Conservation (phyloP, 2,888 invertebrate species). For the Xanthorhoe designata region DNA sequence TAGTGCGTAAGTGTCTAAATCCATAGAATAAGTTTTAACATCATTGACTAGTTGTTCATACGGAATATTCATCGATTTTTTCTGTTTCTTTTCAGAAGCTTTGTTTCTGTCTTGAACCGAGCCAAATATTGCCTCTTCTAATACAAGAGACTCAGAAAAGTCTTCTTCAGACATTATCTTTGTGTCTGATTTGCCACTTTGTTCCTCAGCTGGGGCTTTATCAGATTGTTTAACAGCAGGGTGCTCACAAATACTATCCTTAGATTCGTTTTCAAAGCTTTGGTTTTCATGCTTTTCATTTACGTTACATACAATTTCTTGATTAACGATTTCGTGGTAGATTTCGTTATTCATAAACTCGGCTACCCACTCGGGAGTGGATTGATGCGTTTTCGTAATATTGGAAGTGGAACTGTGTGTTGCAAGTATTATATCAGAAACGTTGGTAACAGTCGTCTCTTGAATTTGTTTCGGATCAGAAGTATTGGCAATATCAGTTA, state of each 20-base stretch:
- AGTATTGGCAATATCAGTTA: background rate
- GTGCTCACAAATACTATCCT: background rate
- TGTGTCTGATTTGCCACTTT: background rate
- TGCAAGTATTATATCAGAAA: constrained; percentile 4
- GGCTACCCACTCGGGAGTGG: constrained; percentile 18
- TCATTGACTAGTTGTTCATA: constrained; percentile 69
- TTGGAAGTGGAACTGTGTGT: constrained; percentile 3
- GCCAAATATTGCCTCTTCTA: constrained; percentile 87
- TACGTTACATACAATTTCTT: constrained; percentile 2
- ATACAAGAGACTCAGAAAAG: constrained; percentile 49
- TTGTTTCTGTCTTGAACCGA: constrained; percentile 85
- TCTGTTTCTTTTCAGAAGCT: constrained; percentile 44
- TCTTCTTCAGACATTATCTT: constrained; percentile 49
- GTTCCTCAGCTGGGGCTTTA: constrained; percentile 4
- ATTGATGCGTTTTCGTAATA: constrained; percentile 16
- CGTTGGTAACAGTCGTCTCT: background rate
- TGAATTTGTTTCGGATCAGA: constrained; percentile 12
- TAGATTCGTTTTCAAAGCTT: background rate
- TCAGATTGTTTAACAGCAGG: background rate
- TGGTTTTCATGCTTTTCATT: background rate
- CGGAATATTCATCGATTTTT: constrained; percentile 54
- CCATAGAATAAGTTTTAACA: constrained; percentile 68
- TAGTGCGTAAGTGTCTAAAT: constrained; percentile 64
- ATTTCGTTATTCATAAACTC: constrained; percentile 35
- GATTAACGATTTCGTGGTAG: constrained; percentile 17